Conservation (phyloP, 2,888 invertebrate species). For the Plemyria rubiginata region DNA sequence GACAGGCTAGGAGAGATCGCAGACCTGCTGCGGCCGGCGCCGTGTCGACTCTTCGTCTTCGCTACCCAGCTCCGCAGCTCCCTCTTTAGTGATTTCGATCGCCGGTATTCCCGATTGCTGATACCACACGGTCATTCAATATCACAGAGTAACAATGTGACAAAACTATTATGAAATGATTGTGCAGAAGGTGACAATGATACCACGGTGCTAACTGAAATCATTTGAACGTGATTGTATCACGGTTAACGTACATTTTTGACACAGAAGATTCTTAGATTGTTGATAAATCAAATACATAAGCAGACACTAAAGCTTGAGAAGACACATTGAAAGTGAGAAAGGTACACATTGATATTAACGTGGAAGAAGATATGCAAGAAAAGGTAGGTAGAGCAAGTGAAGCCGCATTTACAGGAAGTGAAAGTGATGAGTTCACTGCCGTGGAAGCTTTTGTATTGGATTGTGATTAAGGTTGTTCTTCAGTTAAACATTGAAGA, state of each 20-base stretch:
- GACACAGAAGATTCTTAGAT: conserved; percentile 32
- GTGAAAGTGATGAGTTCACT: conserved; percentile 65
- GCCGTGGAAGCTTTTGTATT: conserved; percentile 62
- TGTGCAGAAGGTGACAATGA: conserved; percentile 61
- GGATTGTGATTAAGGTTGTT: conserved; percentile 36
- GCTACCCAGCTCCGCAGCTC: conserved; percentile 87
- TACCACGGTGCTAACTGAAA: conserved; percentile 42
- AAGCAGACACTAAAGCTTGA: conserved; percentile 42
- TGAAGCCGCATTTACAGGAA: conserved; percentile 66
- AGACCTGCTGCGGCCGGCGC: conserved; percentile 82
- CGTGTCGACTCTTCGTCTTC: conserved; percentile 86
- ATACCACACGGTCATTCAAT: conserved; percentile 80
- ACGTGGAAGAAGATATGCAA: conserved; percentile 48
- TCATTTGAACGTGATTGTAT: conserved; percentile 34
- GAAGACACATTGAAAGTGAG: conserved; percentile 35
- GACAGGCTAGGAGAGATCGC: conserved; percentile 80
- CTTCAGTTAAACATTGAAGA: conserved; percentile 34
- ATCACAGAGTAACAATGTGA: conserved; percentile 65
- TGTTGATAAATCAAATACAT: conserved; percentile 43
- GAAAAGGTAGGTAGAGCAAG: conserved; percentile 56
- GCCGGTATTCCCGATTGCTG: conserved; percentile 85
- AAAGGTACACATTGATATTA: conserved; percentile 48
- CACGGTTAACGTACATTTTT: conserved; percentile 29
- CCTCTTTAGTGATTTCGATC: conserved; percentile 93
- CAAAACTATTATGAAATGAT: conserved; percentile 63